Base-by-base conservation (phyloP, 1,140 invertebrate genomes). In the Belonocnema kinseyi region DNA sequence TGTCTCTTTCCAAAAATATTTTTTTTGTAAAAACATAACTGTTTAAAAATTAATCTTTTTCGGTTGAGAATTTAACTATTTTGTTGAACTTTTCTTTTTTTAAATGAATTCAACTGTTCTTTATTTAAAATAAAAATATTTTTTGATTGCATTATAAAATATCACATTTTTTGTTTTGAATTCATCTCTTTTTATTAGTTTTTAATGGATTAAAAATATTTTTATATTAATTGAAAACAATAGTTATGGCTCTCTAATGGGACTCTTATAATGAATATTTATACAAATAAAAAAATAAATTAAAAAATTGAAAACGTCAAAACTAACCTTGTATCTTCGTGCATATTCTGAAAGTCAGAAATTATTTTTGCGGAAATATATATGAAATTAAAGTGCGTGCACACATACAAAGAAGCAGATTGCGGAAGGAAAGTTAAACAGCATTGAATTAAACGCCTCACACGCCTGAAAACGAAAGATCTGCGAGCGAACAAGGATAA, bases 381-480 rank as follows among this genome's bases (percentile, higher is more conserved):
- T 40, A 66, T 33, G 0, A 66, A 66, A 66, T 66, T 66, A 66
- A 76, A 82, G 51, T 78, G 54, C 72, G 61, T 75, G 52, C 66
- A 66, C 80, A 78, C 53, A 76, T 71, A 82, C 77, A 72, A 77
- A 78, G 77, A 72, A 21, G 81, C 77, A 80, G 82, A 88, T 87
- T 85, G 89, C 89, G 88, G 89, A 90, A 90, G 82, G 89, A 90
- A 90, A 90, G 89, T 88, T 84, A 78, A 79, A 82, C 84, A 85
- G 81, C 78, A 85, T 85, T 79, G 80, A 86, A 89, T 87, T 85
- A 88, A 77, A 74, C 79, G 75, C 78, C 74, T 76, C 74, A 76
- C 73, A 79, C 73, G 46, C 51, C 74, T 52, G 73, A 56, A 72
- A 72, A 72, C 33, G 61, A 40, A n/a, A 66, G 61, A 66, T 33